Evolutionary conservation across 2,113 vertebrate genomes (phyloP).

Genomic region (Morone chrysops): DNA sequence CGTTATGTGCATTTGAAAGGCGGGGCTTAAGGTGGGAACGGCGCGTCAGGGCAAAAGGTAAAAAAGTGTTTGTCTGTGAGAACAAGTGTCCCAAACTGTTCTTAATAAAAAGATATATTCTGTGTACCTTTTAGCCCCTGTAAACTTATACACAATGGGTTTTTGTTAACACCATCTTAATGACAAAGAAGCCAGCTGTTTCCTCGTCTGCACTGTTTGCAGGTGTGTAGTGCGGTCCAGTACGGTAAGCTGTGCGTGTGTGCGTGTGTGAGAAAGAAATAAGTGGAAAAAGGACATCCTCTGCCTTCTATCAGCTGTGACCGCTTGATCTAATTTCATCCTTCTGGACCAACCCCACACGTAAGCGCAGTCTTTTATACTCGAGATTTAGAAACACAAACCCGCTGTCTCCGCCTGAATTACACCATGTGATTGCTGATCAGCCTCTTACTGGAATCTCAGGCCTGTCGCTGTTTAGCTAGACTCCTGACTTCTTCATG

Average conservation of each 20-base stretch:
- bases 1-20: slow-evolving; percentile 38
- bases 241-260: not conserved
- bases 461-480: slow-evolving; percentile 23
- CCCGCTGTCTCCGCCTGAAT: slow-evolving; percentile 12
- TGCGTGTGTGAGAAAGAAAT: not conserved
- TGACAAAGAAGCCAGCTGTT: not conserved
- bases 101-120: slow-evolving; percentile 12
- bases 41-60: not conserved
- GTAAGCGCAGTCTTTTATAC: slow-evolving; percentile 7
- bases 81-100: slow-evolving; percentile 19
- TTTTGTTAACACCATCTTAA: slow-evolving; percentile 3
- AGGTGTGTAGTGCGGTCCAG: slow-evolving; percentile 9
- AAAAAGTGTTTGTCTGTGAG: slow-evolving; percentile 9
- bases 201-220: slow-evolving; percentile 14
- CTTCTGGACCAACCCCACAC: slow-evolving; percentile 19
- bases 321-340: slow-evolving; percentile 56
- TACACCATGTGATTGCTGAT: slow-evolving; percentile 29
- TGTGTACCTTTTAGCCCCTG: not conserved
- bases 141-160: not conserved
- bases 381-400: slow-evolving; percentile 43
- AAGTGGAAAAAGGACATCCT: slow-evolving; percentile 49
- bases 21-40: slow-evolving; percentile 8
- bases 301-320: slow-evolving; percentile 57
- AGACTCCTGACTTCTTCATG: slow-evolving; percentile 37
- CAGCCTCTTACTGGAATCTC: slow-evolving; percentile 15